Percentiles rank a stretch among this genome's conserved stretches.
phyloP scores from a whole-genome alignment of 2,113 vertebrate genomes.

The Pelvicachromis taeniatus region DNA sequence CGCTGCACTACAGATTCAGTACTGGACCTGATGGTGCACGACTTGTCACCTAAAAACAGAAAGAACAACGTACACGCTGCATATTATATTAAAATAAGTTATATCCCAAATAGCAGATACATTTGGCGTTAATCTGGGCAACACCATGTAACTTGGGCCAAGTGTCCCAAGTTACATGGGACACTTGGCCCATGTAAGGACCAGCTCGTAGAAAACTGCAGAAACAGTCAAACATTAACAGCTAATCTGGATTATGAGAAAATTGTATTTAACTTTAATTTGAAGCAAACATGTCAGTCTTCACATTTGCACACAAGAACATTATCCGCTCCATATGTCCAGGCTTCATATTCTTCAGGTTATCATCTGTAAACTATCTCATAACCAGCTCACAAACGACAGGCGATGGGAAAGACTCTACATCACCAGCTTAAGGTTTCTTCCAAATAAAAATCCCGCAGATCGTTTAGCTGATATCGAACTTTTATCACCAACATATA shows the following conservation, averaged over 20 bases:
- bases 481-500: neutral
- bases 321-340: too few relatives aligned
- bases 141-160: too few relatives aligned
- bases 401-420: neutral
- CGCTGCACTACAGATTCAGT: slow-evolving; percentile 38
- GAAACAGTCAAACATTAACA: neutral
- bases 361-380: neutral
- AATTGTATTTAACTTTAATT: neutral
- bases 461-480: neutral
- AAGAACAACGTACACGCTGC: neutral
- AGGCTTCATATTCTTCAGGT: neutral
- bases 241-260: neutral
- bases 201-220: neutral
- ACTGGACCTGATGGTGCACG: slow-evolving; percentile 57
- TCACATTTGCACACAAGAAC: neutral
- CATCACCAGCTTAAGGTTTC: neutral
- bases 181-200: neutral
- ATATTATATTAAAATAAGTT: neutral
- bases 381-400: neutral
- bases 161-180: too few relatives aligned
- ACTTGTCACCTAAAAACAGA: slow-evolving; percentile 18
- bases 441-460: neutral
- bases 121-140: neutral
- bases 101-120: neutral
- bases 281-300: neutral